Conservation (phyloP, 1,140 invertebrate species). For the Ctenoplectra terminalis region DNA sequence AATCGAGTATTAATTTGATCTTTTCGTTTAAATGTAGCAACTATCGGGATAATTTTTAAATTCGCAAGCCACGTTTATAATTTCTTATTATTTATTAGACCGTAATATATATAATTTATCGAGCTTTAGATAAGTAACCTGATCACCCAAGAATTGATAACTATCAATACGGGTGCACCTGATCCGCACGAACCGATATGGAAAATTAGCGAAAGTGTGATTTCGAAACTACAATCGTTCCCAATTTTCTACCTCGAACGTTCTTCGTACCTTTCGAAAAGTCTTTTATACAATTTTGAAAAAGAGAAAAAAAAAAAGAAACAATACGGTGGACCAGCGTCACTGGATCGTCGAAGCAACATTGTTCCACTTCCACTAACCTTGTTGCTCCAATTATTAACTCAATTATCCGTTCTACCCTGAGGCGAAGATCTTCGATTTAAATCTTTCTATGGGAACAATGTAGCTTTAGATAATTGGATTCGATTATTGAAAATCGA, state of each 20-base stretch:
- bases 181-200: background rate
- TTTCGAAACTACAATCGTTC: background rate
- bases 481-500: too few species aligned
- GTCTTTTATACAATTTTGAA: too few species aligned
- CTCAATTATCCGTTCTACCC: too few species aligned
- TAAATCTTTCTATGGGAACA: background rate
- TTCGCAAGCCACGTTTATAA: too few species aligned
- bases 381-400: too few species aligned
- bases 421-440: too few species aligned
- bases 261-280: background rate
- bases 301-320: too few species aligned
- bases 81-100: background rate
- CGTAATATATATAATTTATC: background rate
- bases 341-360: too few species aligned
- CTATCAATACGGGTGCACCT: background rate
- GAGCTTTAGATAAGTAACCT: background rate
- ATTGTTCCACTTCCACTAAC: too few species aligned
- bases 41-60: background rate
- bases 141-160: background rate
- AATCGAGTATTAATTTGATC: background rate
- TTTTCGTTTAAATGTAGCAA: background rate
- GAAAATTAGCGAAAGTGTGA: slow-evolving; percentile 1
- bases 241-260: background rate
- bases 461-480: background rate
- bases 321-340: too few species aligned